These are phyloP conservation scores for Jordanella pulchra DNA, from an alignment of 2,797 vertebrate species.

Conservation along the genomic window DNA sequence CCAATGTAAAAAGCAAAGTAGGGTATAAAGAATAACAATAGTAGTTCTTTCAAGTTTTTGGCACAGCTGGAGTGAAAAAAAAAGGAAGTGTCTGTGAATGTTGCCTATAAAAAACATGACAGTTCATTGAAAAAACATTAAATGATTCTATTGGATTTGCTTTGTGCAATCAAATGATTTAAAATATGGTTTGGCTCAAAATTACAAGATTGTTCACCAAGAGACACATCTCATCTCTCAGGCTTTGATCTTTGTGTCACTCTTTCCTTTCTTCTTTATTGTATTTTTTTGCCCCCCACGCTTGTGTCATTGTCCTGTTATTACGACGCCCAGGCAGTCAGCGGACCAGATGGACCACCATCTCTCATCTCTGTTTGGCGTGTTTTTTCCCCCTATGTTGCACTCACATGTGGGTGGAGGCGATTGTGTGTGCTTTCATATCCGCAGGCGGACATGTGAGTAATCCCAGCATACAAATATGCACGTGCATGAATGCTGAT, in stretches of 20 bases:
- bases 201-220: conserved; percentile 21
- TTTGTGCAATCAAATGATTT: conserved; percentile 9
- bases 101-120: conserved; percentile 13
- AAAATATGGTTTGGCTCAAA: conserved; percentile 19
- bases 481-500: background rate
- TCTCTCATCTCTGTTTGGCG: conserved; percentile 34
- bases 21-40: conserved; percentile 17
- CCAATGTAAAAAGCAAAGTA: conserved; percentile 25
- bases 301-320: conserved; percentile 18
- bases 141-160: conserved; percentile 40
- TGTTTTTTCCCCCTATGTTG: conserved; percentile 30
- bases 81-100: background rate
- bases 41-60: conserved; percentile 37
- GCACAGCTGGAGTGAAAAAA: conserved; percentile 28
- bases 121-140: conserved; percentile 36
- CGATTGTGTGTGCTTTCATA: conserved; percentile 28
- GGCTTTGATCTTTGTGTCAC: conserved; percentile 12
- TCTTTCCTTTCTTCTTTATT: conserved; percentile 7
- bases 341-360: conserved; percentile 60
- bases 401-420: conserved; percentile 33
- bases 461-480: background rate
- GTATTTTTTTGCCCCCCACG: background rate
- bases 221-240: conserved; percentile 15
- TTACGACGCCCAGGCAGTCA: conserved; percentile 36
- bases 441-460: background rate